Evolutionary conservation across 2,113 vertebrate species (phyloP), one percentile per base, ranked within the genome.

Genomic region (Salminus brasiliensis): DNA sequence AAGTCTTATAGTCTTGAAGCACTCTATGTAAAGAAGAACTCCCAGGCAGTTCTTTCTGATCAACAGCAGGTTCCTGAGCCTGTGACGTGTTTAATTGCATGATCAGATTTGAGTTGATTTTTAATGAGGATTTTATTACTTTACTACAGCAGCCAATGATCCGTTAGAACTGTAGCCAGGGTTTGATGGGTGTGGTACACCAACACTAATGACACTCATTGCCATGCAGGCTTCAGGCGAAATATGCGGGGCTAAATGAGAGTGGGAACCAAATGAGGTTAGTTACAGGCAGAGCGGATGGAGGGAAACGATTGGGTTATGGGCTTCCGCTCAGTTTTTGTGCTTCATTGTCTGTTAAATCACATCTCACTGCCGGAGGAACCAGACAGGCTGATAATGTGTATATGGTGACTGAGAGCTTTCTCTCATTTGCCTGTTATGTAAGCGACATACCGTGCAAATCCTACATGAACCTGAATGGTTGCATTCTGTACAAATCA

Each of bases 261-360:
- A 62, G 55, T 57, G 25, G 55, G 41, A 62, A 36, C 55, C 55
- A 79, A 79, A 79, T 71, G 68, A 79, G 30, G 55, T 72, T 63
- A 53, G 77, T 71, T 62, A 62, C 55, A 62, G 41, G n/a, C 39
- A 49, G 67, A 71, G 53, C 52, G 68, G 32, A 55, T 65, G 57
- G 43, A 63, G 57, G 67, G 55, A 79, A 79, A 79, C 63, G 9
- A 72, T 79, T 63, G 27, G 43, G 45, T 79, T 72, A 62, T 23
- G 34, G 34, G 55, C 39, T 62, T 62, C 76, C 49, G 77, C 43
- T 79, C 3, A 59, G 43, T 32, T 79, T 70, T 71, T 72, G 12
- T 30, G 55, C 43, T 72, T 32, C 32, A 23, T 53, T 71, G 68
- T 63, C 68, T 79, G 57, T 79, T 72, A 72, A 71, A 79, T 72